Evolutionary conservation across 1,140 invertebrate species (phyloP), one percentile per base, ranked within the genome.

Genomic region (Solenopsis invicta): DNA sequence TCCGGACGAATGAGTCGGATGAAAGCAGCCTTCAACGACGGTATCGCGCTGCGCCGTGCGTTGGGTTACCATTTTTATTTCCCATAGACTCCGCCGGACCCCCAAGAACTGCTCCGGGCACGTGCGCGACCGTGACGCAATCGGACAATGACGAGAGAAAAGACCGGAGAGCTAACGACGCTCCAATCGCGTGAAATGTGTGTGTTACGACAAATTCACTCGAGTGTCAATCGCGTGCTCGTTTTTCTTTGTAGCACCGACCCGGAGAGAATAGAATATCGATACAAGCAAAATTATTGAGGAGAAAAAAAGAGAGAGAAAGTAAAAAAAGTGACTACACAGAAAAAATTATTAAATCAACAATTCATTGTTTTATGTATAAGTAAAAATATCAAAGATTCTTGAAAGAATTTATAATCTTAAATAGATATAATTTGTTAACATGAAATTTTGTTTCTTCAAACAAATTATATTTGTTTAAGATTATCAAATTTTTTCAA

Each of bases 91-190:
- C 34, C 62, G 16, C 37, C 50, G 37, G 69, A 62, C 9, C 29
- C 61, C 29, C 48, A 50, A 76, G 66, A 61, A 72, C 16, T 67
- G 87, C 54, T 71, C 67, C 74, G 12, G 21, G 67, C 87, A 89
- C 88, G 87, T 89, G 69, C 59, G 24, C 50, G 52, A 21, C 12
- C 52, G 67, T 85, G 82, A 76, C 75, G 62, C 87, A 75, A 66
- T 74, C 81, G 81, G 48, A 80, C 81, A 74, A 88, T 62, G 81
- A 67, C 54, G 88, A 5, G 71, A 59, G 29, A 52, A 41, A 41
- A 21, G 21, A 54, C 29, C 34, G 50, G 77, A 67, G 48, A 56
- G 41, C 62, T 62, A 61, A 84, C 80, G 80, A 84, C 54, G 80
- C 54, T 75, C 54, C 54, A 37, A 75, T 84, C 80, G 67, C 67